Conservation (phyloP, 2,797 vertebrate genomes). For the Chelidonichthys spinosus region DNA sequence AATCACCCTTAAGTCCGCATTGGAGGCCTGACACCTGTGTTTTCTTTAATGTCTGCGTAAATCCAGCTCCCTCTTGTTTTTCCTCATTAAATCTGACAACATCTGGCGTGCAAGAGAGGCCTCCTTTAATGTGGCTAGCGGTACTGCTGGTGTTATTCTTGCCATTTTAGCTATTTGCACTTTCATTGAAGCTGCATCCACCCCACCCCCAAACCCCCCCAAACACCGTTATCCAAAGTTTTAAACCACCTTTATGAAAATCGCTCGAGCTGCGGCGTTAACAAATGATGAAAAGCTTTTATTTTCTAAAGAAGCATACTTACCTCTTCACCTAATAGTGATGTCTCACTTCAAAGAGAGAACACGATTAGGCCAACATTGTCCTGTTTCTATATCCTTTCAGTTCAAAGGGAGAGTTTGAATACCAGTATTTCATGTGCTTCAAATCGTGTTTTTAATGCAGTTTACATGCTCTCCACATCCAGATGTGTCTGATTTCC, state of each 20-base stretch:
- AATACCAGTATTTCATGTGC: constrained; percentile 84
- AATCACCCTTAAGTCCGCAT: constrained; percentile 30
- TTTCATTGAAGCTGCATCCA: constrained; percentile 76
- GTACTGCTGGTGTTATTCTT: constrained; percentile 79
- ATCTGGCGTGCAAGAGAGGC: constrained; percentile 76
- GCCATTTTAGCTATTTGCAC: constrained; percentile 79
- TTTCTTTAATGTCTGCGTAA: constrained; percentile 75
- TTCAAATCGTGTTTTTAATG: constrained; percentile 83
- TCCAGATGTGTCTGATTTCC: constrained; percentile 70
- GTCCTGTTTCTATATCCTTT: constrained; percentile 86
- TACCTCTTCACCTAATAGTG: constrained; percentile 88
- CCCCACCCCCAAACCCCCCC: constrained; percentile 29
- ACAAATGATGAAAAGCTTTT: constrained; percentile 86
- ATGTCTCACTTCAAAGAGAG: constrained; percentile 88
- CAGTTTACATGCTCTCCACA: constrained; percentile 83
- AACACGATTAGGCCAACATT: constrained; percentile 86
- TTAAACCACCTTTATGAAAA: constrained; percentile 80
- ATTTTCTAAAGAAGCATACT: constrained; percentile 84
- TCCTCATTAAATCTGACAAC: constrained; percentile 82
- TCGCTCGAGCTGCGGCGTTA: constrained; percentile 76
- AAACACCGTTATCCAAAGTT: constrained; percentile 74
- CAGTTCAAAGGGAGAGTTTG: constrained; percentile 88
- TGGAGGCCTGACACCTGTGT: constrained; percentile 77
- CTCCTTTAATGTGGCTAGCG: constrained; percentile 83
- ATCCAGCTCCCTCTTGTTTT: constrained; percentile 78